phyloP scores from a whole-genome alignment of 2,797 vertebrate species.

The Notoglanidium macrostoma region DNA sequence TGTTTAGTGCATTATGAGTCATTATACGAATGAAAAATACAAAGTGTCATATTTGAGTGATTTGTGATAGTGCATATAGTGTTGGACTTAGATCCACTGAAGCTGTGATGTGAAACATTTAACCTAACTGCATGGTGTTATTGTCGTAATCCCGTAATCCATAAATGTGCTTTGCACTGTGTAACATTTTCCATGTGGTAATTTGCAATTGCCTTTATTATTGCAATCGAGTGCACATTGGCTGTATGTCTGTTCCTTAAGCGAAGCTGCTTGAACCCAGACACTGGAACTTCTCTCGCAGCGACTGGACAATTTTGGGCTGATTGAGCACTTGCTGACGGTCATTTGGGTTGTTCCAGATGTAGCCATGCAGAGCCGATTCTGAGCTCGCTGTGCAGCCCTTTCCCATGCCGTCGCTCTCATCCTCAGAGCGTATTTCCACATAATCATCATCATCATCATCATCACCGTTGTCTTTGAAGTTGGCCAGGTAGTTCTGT shows the following conservation, averaged over 20 bases:
- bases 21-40: constrained; percentile 10
- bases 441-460: constrained; percentile 97
- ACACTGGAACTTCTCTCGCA: constrained; percentile 97
- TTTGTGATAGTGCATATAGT: constrained; percentile 19
- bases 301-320: constrained; percentile 91
- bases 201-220: constrained; percentile 15
- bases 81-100: background rate
- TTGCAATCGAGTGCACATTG: background rate
- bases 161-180: constrained; percentile 28
- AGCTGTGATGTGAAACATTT: background rate
- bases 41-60: background rate
- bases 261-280: constrained; percentile 95
- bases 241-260: constrained; percentile 63
- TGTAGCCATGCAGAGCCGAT: constrained; percentile 83
- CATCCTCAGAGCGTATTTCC: constrained; percentile 96
- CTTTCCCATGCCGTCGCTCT: constrained; percentile 67
- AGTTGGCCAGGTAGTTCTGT: constrained; percentile 94
- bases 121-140: background rate
- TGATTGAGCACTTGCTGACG: constrained; percentile 68
- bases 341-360: constrained; percentile 87
- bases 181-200: constrained; percentile 38
- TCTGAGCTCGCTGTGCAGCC: constrained; percentile 63
- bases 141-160: background rate
- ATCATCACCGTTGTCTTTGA: constrained; percentile 89
- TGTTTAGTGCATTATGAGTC: constrained; percentile 14